Evolutionary conservation across 2,797 vertebrate species (phyloP).

Genomic region (Poeciliopsis gracilis): DNA sequence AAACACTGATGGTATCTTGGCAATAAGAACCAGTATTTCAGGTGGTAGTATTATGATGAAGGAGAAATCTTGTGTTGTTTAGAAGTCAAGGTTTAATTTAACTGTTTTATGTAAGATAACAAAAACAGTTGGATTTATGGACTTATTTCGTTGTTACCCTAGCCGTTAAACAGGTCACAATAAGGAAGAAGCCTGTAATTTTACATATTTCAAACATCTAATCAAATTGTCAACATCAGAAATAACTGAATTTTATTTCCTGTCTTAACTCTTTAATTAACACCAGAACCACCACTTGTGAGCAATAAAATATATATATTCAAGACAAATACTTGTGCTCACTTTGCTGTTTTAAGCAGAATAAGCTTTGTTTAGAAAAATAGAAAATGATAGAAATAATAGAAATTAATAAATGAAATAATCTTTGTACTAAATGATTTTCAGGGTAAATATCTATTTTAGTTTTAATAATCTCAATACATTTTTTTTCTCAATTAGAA

Average conservation of each 20-base stretch:
- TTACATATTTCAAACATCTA: neutral
- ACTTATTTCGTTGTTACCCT: neutral
- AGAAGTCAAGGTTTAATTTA: neutral
- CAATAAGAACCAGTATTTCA: neutral
- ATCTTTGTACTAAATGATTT: neutral
- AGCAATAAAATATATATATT: neutral
- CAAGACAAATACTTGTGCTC: neutral
- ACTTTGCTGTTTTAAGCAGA: neutral
- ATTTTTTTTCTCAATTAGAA: too few species aligned
- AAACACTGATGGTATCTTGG: neutral
- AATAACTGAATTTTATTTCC: neutral
- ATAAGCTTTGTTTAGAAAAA: neutral
- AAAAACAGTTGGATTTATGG: neutral
- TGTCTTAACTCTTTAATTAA: neutral
- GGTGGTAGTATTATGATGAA: neutral
- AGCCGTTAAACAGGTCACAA: neutral
- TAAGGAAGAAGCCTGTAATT: neutral
- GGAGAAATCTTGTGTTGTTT: neutral
- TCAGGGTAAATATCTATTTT: neutral
- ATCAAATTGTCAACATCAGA: neutral
- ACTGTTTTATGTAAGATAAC: neutral
- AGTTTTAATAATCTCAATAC: neutral
- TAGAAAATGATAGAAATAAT: too few species aligned
- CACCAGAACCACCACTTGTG: neutral
- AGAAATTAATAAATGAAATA: neutral